Percentiles rank a stretch among this genome's conserved stretches.
Evolutionary conservation across 2,113 vertebrate genomes (phyloP).

Genomic region (Myotis brandtii): DNA sequence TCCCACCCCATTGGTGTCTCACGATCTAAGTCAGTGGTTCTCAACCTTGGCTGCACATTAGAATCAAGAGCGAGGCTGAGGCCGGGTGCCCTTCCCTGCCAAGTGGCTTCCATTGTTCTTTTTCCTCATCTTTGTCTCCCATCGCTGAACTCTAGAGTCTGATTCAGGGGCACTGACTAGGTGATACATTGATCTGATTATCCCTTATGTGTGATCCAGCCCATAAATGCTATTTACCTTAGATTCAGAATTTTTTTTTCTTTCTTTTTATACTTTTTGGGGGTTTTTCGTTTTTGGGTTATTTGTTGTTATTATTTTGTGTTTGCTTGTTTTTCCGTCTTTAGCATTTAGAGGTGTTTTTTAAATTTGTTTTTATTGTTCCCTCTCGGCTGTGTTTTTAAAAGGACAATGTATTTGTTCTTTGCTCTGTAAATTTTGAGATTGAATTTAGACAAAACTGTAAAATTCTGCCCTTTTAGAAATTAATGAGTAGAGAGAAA

Average conservation of each 20-base stretch:
- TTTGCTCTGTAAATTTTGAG: not conserved
- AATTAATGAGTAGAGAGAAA: not conserved
- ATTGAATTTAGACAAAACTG: not conserved
- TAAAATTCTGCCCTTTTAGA: constrained; percentile 32
- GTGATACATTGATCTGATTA: not conserved
- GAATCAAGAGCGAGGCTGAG: not conserved
- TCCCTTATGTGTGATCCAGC: not conserved
- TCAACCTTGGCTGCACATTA: too few species aligned
- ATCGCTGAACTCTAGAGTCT: not conserved
- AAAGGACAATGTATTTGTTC: not conserved
- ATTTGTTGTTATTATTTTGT: too few species aligned
- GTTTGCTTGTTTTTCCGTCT: not conserved
- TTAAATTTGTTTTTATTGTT: not conserved
- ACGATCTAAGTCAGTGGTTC: too few species aligned
- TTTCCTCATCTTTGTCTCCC: not conserved
- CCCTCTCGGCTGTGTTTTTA: not conserved
- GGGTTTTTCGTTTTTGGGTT: too few species aligned
- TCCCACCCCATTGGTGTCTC: too few species aligned
- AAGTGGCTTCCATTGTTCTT: not conserved
- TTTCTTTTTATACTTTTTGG: not conserved
- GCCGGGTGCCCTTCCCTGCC: not conserved
- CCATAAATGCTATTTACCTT: not conserved
- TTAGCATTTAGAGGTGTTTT: not conserved
- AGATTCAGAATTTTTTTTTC: not conserved
- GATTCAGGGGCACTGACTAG: not conserved